Percentiles rank a stretch among this genome's conserved stretches.
Evolutionary conservation across 2,888 invertebrate genomes (phyloP).

Genomic region (Hydrotaea cyrtoneurina): DNA sequence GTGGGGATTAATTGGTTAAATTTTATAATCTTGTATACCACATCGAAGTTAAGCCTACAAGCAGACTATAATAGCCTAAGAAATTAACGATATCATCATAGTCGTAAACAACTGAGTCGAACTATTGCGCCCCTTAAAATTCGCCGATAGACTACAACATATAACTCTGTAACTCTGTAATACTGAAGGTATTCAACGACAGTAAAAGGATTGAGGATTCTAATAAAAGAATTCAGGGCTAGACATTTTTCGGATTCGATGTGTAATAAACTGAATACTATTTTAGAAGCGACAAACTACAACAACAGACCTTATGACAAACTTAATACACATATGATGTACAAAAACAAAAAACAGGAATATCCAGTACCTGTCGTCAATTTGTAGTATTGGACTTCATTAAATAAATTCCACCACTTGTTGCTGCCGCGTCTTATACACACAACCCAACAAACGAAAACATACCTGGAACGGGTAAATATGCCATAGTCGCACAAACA

Average conservation of each 20-base stretch:
- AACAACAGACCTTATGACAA: background rate
- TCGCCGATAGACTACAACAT: no score
- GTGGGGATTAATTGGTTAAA: no score
- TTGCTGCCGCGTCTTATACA: background rate
- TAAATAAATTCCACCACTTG: conserved; percentile 27
- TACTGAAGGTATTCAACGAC: no score
- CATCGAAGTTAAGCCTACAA: no score
- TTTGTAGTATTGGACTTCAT: conserved; percentile 31
- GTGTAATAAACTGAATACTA: background rate
- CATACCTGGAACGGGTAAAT: background rate
- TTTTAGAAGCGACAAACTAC: no score
- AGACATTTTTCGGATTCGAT: background rate
- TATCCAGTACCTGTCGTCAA: conserved; percentile 53
- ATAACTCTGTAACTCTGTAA: no score
- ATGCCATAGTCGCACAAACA: background rate
- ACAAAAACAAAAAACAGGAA: conserved; percentile 51
- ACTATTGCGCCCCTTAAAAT: no score
- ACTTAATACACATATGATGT: background rate
- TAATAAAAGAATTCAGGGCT: background rate
- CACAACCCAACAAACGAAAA: background rate
- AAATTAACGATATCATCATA: no score
- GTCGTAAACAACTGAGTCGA: no score
- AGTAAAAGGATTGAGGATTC: no score
- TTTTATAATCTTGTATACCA: no score
- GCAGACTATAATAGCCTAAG: no score